Evolutionary conservation across 2,797 vertebrate species (phyloP).

Genomic region (Momotus momota): DNA sequence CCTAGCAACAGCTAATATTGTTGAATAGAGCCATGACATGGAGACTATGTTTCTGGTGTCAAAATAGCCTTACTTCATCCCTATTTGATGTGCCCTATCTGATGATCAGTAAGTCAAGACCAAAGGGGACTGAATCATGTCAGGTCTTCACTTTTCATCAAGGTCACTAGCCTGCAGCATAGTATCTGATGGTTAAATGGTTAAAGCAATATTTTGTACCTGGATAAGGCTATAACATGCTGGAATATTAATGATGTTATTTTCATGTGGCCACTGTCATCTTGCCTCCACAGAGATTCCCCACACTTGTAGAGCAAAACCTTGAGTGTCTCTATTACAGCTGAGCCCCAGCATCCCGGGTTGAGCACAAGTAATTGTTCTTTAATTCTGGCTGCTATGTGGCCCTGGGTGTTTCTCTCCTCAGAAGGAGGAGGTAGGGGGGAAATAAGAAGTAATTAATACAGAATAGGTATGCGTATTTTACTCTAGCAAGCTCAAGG

Average conservation of each 20-base stretch:
- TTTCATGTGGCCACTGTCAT: background rate
- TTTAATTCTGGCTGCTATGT: background rate
- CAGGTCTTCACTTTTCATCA: background rate
- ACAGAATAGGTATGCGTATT: background rate
- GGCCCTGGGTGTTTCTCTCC: background rate
- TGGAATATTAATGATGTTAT: background rate
- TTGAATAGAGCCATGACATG: background rate
- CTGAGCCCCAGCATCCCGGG: background rate
- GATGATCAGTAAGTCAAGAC: background rate
- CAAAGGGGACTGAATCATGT: background rate
- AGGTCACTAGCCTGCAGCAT: background rate
- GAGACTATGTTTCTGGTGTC: background rate
- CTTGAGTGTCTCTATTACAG: background rate
- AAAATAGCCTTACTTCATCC: background rate
- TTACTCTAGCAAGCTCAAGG: background rate
- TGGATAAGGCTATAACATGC: background rate
- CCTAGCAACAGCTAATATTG: background rate
- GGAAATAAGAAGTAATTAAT: background rate
- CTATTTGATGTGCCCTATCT: background rate
- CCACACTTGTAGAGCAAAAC: fast-evolving
- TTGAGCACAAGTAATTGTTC: background rate
- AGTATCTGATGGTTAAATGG: background rate
- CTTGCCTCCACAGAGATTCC: background rate
- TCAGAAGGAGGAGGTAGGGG: fast-evolving
- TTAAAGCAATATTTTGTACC: background rate